These are phyloP conservation scores for Halictus ligatus DNA, from an alignment of 2,888 invertebrate genomes.

Conservation along the genomic window DNA sequence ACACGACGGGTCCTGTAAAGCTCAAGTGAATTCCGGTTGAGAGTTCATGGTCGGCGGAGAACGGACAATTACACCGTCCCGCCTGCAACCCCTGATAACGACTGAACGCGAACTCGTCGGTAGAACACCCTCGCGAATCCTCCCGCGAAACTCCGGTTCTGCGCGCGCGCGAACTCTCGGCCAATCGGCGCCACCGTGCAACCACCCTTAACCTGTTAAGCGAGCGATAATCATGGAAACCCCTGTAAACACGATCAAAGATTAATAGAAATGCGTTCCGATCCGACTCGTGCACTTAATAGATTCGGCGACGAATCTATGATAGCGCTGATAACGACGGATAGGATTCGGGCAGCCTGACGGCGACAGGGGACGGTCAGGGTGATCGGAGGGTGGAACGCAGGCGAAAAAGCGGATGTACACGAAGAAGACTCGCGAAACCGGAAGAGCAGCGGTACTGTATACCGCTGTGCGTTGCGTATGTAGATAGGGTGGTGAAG, in stretches of 20 bases:
- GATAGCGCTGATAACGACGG: neutral
- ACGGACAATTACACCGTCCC: slow-evolving; percentile 42
- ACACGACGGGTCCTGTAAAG: neutral
- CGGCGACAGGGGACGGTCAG: neutral
- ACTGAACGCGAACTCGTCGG: slow-evolving; percentile 48
- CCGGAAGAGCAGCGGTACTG: neutral
- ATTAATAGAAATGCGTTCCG: neutral
- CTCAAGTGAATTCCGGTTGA: slow-evolving; percentile 20
- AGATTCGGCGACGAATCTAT: neutral
- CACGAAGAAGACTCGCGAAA: neutral
- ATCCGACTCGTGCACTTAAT: neutral
- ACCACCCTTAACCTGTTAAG: slow-evolving; percentile 28
- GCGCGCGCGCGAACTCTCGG: slow-evolving; percentile 30
- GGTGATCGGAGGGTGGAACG: neutral
- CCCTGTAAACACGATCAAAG: slow-evolving; percentile 4
- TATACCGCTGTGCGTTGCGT: neutral
- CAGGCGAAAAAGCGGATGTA: neutral
- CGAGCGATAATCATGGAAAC: neutral
- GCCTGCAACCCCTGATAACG: slow-evolving; percentile 32
- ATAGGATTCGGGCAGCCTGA: neutral
- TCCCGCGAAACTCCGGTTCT: slow-evolving; percentile 13
- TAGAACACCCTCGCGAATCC: slow-evolving; percentile 15
- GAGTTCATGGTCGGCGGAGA: slow-evolving; percentile 28
- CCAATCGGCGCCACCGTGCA: slow-evolving; percentile 46
- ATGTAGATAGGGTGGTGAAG: neutral